Evolutionary conservation across 2,888 invertebrate species (phyloP).

Genomic region (Trisateles emortualis): DNA sequence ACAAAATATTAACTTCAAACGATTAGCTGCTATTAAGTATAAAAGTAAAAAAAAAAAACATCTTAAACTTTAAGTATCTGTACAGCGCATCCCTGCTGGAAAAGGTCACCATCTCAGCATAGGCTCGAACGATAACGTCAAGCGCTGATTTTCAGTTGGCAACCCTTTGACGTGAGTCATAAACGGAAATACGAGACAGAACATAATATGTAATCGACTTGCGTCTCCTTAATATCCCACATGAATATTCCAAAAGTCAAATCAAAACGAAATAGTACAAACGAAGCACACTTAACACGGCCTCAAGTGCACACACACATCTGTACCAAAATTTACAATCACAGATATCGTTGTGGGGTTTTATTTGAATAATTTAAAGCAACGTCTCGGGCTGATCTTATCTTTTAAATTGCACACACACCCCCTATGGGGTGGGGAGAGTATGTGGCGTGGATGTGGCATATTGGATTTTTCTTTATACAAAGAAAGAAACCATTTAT

Average conservation of each 20-base stretch:
- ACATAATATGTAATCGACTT: too few relatives aligned
- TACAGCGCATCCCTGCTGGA: too few relatives aligned
- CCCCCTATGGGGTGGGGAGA: slow-evolving; percentile 42
- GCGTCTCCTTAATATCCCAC: not conserved
- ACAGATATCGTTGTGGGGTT: slow-evolving; percentile 74
- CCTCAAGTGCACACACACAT: slow-evolving; percentile 59
- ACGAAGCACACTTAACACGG: slow-evolving; percentile 24
- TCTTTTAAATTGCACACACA: slow-evolving; percentile 77
- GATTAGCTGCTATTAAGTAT: too few relatives aligned
- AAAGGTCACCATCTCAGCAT: too few relatives aligned
- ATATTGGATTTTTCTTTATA: slow-evolving; percentile 13
- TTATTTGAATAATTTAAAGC: slow-evolving; percentile 83
- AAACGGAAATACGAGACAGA: too few relatives aligned
- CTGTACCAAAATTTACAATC: slow-evolving; percentile 77
- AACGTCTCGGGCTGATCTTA: slow-evolving; percentile 67
- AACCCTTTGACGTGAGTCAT: too few relatives aligned
- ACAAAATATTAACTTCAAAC: too few relatives aligned
- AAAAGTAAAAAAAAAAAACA: too few relatives aligned
- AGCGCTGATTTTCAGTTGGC: too few relatives aligned
- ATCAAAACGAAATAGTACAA: slow-evolving; percentile 17
- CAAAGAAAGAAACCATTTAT: too few relatives aligned
- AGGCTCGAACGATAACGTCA: too few relatives aligned
- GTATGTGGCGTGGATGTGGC: slow-evolving; percentile 41
- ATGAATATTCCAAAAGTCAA: slow-evolving; percentile 7
- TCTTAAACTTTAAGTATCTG: too few relatives aligned